Evolutionary conservation across 2,888 invertebrate genomes (phyloP), one percentile per base, ranked within the genome.

Genomic region (Lasius fuliginosus): DNA sequence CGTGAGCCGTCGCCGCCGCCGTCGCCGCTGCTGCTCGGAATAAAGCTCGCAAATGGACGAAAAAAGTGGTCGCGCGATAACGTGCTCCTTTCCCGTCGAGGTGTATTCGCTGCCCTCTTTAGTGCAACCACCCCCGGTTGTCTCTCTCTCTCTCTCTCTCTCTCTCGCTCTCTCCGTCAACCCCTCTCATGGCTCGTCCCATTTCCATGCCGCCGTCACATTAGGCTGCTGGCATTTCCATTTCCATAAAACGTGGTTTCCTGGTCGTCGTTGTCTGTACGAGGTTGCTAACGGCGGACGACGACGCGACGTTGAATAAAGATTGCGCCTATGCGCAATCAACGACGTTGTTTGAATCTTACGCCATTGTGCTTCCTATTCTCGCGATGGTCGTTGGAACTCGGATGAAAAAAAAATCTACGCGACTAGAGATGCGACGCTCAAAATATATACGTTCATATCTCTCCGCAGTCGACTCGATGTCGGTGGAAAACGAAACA

Each of bases 41-140:
- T 86, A 85, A 87, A 86, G 86, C 88, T 88, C 82, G 90, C 88
- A 91, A 92, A 92, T 90, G 91, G 89, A 73, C 77, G 88, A 89
- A 90, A 90, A 90, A 87, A 86, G 82, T 77, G 81, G 74, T 53
- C 36, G 76, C 85, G 64, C 87, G 91, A 91, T 91, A 91, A 89
- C 86, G 88, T 69, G 71, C 53, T 65, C 79, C 49, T 83, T 83
- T 62, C 53, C 77, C 56, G 33, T 12, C 58, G 62, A 30, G 76
- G 64, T 65, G 76, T 36, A 75, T 82, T 82, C 76, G 75, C 64
- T 53, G 62, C 40, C 62, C 60, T 58, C 69, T 64, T 82, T 67
- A 71, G 69, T 74, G 76, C 76, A 36, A 69, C 76, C n/a, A 12
- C 12, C 71, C 58, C 69, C 76, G 62, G 15, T 58, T 12, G 18